Base-by-base conservation (phyloP, 2,797 vertebrate genomes). In the Arvicola amphibius region DNA sequence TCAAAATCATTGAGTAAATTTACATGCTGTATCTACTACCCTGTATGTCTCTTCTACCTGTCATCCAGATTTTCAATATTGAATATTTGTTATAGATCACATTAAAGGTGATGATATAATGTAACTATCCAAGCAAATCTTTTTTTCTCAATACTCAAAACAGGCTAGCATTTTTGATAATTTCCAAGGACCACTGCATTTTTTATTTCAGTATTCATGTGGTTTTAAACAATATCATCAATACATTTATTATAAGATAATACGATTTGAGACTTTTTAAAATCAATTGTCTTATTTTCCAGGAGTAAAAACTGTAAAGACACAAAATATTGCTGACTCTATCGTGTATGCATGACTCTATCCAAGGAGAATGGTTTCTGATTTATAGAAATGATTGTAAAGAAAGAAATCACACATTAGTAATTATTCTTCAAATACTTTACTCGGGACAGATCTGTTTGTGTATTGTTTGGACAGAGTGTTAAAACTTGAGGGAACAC, bases 401-500 rank as follows among this genome's bases (percentile, higher is more conserved):
- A 51, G 48, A 93, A 95, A 84, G 13, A 16, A 87, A 81, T 77
- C 4, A 9, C 17, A 34, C 67, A 46, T 84, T 77, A 76, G 32
- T 93, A 78, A 84, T 89, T 93, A 92, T 83, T 53, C 63, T 80
- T 53, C 67, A 76, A 0, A 88, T 79, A 37, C 67, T 85, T 88
- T 78, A 8, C 29, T 67, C 92, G 25, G 59, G 46, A 80, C 63
- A 73, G 5, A 76, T 37, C 21, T 48, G 43, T 40, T 95, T 83
- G 69, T 63, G 29, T 88, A 67, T 51, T 93, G 40, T 19, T 95
- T 96, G 63, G 85, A 85, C 46, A 90, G 43, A 59, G 37, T 48
- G 27, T 79, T 91, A 96, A 93, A 34, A 13, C 51, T 97, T 97
- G 85, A 89, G 21, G 40, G 90, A 84, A 32, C 21, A 84, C 71